phyloP scores from a whole-genome alignment of 2,797 vertebrate genomes.

The Monodelphis domestica region DNA sequence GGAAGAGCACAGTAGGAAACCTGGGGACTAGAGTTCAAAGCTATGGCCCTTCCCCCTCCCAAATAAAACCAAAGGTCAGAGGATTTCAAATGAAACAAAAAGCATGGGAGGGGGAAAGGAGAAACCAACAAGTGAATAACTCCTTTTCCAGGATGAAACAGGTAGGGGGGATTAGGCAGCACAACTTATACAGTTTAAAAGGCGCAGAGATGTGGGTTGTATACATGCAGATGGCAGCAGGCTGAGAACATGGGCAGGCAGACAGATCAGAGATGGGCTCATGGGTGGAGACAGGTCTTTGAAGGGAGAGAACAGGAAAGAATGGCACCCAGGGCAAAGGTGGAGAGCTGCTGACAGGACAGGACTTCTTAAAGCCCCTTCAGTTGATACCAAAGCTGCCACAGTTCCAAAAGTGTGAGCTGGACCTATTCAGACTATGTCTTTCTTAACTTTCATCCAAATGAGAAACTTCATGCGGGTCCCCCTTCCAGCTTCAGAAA shows the following conservation, averaged over 20 bases:
- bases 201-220: conserved; percentile 7
- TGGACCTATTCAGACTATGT: conserved; percentile 35
- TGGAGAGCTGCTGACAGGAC: neutral
- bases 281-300: conserved; percentile 69
- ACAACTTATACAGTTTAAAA: conserved; percentile 49
- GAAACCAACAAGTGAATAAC: conserved; percentile 54
- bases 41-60: conserved; percentile 78
- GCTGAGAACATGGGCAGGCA: conserved; percentile 23
- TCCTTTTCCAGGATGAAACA: conserved; percentile 55
- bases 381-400: neutral
- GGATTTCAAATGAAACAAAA: conserved; percentile 63
- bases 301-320: neutral
- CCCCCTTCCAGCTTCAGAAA: conserved; percentile 50
- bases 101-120: conserved; percentile 78
- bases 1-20: conserved; percentile 35
- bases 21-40: conserved; percentile 44
- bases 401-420: conserved; percentile 38
- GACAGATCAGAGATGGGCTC: conserved; percentile 61
- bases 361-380: conserved; percentile 17
- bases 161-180: conserved; percentile 52
- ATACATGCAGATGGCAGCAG: conserved; percentile 53
- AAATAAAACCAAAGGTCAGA: conserved; percentile 69
- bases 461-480: conserved; percentile 20
- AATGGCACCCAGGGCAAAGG: neutral
- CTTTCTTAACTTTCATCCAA: conserved; percentile 58